These are phyloP conservation scores for Elgaria multicarinata DNA, from an alignment of 2,113 vertebrate genomes.

Conservation along the genomic window DNA sequence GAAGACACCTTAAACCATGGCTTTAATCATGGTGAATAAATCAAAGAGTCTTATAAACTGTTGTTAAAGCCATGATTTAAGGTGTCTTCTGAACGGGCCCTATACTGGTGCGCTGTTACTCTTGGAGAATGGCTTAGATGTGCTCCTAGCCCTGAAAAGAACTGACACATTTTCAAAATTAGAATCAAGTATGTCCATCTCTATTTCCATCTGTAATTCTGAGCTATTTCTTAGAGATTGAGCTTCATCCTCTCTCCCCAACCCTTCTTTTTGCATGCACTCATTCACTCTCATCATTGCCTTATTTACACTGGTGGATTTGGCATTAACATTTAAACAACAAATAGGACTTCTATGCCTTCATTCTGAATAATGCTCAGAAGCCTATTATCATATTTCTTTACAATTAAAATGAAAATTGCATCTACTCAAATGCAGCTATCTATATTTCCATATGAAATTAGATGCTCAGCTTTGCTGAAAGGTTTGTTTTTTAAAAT, in stretches of 20 bases:
- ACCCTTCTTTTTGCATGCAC: not conserved
- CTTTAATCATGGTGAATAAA: no score
- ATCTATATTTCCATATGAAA: not conserved
- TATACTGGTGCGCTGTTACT: not conserved
- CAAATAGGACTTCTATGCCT: not conserved
- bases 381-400: slow-evolving; percentile 2
- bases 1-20: no score
- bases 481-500: not conserved
- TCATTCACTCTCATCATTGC: not conserved
- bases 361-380: not conserved
- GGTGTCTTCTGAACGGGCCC: no score
- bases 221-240: not conserved
- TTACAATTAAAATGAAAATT: slow-evolving; percentile 9
- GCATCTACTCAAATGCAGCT: not conserved
- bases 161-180: not conserved
- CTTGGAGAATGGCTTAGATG: not conserved
- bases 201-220: not conserved
- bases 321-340: not conserved
- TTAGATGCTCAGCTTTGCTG: not conserved
- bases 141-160: not conserved
- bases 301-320: not conserved
- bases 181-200: not conserved
- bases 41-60: no score
- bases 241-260: not conserved
- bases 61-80: no score